Evolutionary conservation across 1,140 invertebrate species (phyloP), one percentile per base, ranked within the genome.

Genomic region (Drosophila dunni): DNA sequence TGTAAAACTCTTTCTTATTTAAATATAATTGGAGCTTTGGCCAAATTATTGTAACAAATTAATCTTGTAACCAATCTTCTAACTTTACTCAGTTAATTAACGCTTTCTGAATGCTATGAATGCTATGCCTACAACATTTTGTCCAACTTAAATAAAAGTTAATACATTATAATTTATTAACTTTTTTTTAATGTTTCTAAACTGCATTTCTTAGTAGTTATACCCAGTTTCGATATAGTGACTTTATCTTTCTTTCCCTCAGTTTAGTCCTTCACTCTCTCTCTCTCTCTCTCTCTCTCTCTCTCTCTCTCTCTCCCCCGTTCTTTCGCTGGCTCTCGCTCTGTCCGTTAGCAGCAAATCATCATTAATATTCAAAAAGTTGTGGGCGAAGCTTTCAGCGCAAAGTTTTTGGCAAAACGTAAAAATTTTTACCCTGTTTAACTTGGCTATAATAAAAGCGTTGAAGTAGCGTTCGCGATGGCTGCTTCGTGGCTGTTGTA

Each of bases 281-380:
- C 17, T 11, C 29, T 48, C 15, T 58, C 33, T 36, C 34, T 29
- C 11, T 58, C 11, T 20, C 17, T 20, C 17, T 13, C 11, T 51
- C 10, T 50, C 33, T 56, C n/a, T 15, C n/a, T 42, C 15, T 24
- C 17, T 11, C 15, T 48, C 15, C 51, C 33, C 13, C n/a, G 7
- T 9, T 42, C 33, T 24, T 11, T 11, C 33, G 20, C 15, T 58
- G 17, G 36, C 34, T 33, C 11, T 58, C 9, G 13, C 13, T 54
- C 34, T 50, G 17, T 4, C 42, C 46, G 20, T 46, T 50, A 61
- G 46, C 60, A 62, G 75, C 61, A 79, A 79, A 86, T 83, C 83
- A 83, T 88, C 83, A 88, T 88, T 88, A 88, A 88, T 88, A 88
- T 88, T 88, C 83, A 72, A 88, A 83, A 88, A 88, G 83, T 83